Evolutionary conservation across 2,113 vertebrate genomes (phyloP).

Genomic region (Pachypanchax playfairii): DNA sequence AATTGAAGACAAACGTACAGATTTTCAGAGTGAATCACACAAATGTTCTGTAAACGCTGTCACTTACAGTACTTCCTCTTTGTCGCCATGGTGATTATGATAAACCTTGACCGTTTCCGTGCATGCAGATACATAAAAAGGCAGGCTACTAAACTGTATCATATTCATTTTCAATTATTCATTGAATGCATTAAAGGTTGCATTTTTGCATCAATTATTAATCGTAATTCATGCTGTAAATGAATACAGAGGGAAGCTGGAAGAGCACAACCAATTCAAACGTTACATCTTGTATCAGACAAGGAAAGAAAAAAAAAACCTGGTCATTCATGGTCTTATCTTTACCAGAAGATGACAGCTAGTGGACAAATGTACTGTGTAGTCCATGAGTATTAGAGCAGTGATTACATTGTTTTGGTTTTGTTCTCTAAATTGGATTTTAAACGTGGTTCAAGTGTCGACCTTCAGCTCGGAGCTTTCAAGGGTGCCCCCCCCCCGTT

Average conservation of each 20-base stretch:
- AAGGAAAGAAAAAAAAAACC: background rate
- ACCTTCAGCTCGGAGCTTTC: conserved; percentile 24
- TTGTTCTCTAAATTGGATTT: conserved; percentile 33
- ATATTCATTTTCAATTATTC: conserved; percentile 69
- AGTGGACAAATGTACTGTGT: conserved; percentile 24
- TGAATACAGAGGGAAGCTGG: conserved; percentile 39
- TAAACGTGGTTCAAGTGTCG: conserved; percentile 24
- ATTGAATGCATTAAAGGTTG: conserved; percentile 67
- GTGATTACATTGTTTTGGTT: conserved; percentile 34
- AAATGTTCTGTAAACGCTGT: conserved; percentile 5
- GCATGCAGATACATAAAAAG: conserved; percentile 53
- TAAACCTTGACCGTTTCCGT: conserved; percentile 52
- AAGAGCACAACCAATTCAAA: conserved; percentile 13
- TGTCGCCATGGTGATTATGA: conserved; percentile 58
- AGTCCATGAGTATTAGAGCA: conserved; percentile 12
- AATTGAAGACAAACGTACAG: background rate
- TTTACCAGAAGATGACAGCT: conserved; percentile 15
- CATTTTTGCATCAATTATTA: conserved; percentile 66
- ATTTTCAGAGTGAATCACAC: background rate
- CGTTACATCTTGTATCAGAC: conserved; percentile 31
- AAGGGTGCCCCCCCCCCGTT: too few relatives aligned
- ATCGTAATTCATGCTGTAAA: conserved; percentile 51
- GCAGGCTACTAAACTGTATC: conserved; percentile 57
- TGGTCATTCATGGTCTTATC: conserved; percentile 19
- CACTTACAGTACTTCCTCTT: conserved; percentile 1